Conservation (phyloP, 1,140 invertebrate species). For the Drosophila nannoptera region DNA sequence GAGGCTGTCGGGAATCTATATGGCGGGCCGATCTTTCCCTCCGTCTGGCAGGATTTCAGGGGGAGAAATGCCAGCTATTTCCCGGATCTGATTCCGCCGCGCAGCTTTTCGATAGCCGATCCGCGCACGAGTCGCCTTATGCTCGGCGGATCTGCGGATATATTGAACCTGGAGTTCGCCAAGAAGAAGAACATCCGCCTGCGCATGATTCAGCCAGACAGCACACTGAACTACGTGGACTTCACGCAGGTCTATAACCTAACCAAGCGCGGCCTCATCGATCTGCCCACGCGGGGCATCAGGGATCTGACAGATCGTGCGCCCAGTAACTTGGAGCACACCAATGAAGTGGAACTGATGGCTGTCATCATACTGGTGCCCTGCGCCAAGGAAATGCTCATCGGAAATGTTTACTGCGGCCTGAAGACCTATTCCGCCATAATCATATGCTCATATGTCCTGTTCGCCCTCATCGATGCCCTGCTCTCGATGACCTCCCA, state of each 20-base stretch:
- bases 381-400: background rate
- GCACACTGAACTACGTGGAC: background rate
- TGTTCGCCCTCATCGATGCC: constrained; percentile 25
- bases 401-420: background rate
- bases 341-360: no score
- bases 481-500: background rate
- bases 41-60: background rate
- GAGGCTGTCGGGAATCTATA: background rate
- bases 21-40: background rate
- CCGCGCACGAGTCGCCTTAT: background rate
- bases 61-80: constrained; percentile 1
- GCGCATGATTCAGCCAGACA: background rate
- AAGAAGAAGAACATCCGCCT: constrained; percentile 4
- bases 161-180: constrained; percentile 1
- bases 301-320: background rate
- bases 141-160: background rate
- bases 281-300: background rate
- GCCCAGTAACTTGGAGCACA: background rate
- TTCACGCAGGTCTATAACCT: background rate
- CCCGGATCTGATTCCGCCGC: background rate
- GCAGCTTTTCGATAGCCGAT: background rate
- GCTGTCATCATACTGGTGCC: constrained; percentile 30
- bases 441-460: constrained; percentile 14
- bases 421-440: background rate
- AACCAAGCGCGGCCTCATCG: background rate